Percentiles rank a stretch among this genome's conserved stretches.
These are phyloP conservation scores for Plagodis dolabraria DNA, from an alignment of 2,888 invertebrate genomes.

Conservation along the genomic window DNA sequence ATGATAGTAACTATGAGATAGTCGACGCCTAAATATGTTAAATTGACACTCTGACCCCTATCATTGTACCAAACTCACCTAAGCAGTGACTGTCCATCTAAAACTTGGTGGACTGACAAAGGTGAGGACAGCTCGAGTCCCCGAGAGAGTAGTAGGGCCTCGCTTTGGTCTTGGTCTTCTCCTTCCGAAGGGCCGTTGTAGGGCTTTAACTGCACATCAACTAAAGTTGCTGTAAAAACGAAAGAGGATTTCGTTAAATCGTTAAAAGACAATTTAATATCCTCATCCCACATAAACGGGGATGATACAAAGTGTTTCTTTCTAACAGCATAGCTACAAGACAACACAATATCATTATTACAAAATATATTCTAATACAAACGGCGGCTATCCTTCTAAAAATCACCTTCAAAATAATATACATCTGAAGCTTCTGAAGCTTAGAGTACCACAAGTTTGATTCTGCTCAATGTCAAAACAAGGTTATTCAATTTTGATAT, in stretches of 20 bases:
- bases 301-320: not conserved
- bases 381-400: not conserved
- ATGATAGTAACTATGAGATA: too few relatives aligned
- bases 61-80: conserved; percentile 57
- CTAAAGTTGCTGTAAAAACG: conserved; percentile 56
- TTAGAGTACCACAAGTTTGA: too few relatives aligned
- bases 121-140: conserved; percentile 95
- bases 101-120: conserved; percentile 94
- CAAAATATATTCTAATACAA: not conserved
- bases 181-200: conserved; percentile 50
- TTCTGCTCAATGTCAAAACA: too few relatives aligned
- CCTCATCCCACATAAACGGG: not conserved
- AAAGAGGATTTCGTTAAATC: not conserved
- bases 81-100: conserved; percentile 89
- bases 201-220: conserved; percentile 65
- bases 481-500: too few relatives aligned
- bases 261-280: not conserved
- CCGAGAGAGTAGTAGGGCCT: conserved; percentile 92
- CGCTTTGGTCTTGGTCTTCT: conserved; percentile 70
- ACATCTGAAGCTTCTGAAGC: too few relatives aligned
- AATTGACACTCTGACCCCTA: not conserved
- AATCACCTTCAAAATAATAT: too few relatives aligned
- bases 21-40: too few relatives aligned
- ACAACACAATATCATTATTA: not conserved
- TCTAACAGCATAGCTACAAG: not conserved